Conservation (phyloP, 2,113 vertebrate genomes). For the Callocephalon fimbriatum region DNA sequence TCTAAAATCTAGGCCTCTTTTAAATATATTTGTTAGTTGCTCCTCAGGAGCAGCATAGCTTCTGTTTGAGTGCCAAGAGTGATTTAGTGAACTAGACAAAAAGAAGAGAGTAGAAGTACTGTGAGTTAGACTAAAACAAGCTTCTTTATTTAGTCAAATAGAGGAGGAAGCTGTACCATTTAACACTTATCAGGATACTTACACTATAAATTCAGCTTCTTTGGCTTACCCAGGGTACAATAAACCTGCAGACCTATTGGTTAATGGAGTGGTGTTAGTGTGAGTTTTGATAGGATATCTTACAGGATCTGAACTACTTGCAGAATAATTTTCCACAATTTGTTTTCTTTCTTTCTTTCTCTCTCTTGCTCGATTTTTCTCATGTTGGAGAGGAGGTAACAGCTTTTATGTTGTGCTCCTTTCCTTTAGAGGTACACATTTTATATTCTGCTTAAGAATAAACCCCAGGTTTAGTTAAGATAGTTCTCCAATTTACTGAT, state of each 20-base stretch:
- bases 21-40: background rate
- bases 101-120: background rate
- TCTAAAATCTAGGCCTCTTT: background rate
- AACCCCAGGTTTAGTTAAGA: background rate
- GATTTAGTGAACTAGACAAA: background rate
- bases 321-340: background rate
- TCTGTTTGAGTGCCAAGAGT: background rate
- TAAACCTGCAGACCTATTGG: background rate
- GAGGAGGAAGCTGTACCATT: background rate
- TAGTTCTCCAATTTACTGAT: background rate
- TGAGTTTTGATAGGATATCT: background rate
- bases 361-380: background rate
- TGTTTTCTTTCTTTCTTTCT: background rate
- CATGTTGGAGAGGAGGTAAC: background rate
- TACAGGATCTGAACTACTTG: background rate
- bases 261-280: background rate
- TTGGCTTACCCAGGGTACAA: background rate
- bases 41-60: background rate
- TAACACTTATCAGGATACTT: background rate
- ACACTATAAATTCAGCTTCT: background rate
- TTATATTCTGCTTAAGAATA: background rate
- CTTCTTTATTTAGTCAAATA: background rate
- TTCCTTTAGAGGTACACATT: background rate
- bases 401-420: background rate
- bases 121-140: background rate